Evolutionary conservation across 92 coral and sea anemone species (phyloP).

Genomic region (Palythoa grandis): DNA sequence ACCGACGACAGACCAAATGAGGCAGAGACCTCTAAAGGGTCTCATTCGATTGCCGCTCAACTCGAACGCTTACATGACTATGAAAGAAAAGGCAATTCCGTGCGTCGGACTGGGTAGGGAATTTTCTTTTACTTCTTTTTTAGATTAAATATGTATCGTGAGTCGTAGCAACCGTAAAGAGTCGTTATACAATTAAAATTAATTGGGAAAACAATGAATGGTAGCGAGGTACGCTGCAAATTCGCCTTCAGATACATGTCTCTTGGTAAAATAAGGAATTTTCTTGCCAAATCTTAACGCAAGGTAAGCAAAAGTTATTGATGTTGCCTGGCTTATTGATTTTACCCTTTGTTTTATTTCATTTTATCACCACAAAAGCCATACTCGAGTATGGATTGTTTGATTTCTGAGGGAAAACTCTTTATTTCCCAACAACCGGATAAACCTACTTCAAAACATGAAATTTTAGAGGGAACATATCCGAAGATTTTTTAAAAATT

Average conservation of each 20-base stretch:
- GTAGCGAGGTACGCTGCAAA: not conserved
- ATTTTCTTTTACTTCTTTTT: not conserved
- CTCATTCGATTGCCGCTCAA: constrained; percentile 91
- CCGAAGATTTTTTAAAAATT: not conserved
- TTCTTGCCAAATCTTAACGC: not conserved
- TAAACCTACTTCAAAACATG: constrained; percentile 1
- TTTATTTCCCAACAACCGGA: constrained; percentile 14
- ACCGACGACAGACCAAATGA: constrained; percentile 90
- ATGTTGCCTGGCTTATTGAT: constrained; percentile 32
- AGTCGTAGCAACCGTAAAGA: constrained; percentile 55
- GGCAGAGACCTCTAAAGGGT: constrained; percentile 77
- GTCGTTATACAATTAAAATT: not conserved
- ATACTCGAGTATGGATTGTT: not conserved
- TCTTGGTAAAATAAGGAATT: constrained; percentile 32
- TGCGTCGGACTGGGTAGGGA: constrained; percentile 90
- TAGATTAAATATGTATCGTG: not conserved
- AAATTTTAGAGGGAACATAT: not conserved
- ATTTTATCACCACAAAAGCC: constrained; percentile 24
- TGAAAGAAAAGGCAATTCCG: constrained; percentile 91
- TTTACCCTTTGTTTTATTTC: constrained; percentile 13
- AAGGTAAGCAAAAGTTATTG: constrained; percentile 20
- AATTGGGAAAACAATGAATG: constrained; percentile 10
- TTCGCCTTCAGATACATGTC: not conserved
- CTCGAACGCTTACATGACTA: constrained; percentile 67
- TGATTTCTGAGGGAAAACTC: not conserved